Percentiles rank a stretch among this genome's conserved stretches.
These are phyloP conservation scores for Varanus komodoensis DNA, from an alignment of 2,113 vertebrate genomes.

Conservation along the genomic window DNA sequence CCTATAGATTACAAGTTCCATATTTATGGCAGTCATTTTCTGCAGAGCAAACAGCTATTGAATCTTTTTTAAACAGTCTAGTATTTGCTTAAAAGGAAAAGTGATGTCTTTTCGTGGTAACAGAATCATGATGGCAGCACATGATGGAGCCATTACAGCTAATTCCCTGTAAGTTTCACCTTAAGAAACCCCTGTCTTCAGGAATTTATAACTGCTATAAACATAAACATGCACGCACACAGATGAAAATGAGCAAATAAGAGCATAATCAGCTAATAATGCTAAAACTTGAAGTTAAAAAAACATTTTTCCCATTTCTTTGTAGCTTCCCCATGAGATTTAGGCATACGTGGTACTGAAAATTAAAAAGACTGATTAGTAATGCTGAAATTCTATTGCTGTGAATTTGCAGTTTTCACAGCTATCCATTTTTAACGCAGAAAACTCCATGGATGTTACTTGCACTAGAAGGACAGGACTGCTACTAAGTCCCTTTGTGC, in stretches of 20 bases:
- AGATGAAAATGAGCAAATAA: conserved; percentile 28
- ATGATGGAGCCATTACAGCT: conserved; percentile 25
- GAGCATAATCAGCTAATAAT: not conserved
- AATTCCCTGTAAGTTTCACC: conserved; percentile 1
- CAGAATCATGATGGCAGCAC: conserved; percentile 41
- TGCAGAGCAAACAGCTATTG: not conserved
- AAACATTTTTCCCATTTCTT: conserved; percentile 25
- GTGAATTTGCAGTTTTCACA: conserved; percentile 33
- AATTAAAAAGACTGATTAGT: conserved; percentile 13
- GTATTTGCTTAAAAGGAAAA: conserved; percentile 45
- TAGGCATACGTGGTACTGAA: not conserved
- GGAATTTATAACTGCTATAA: conserved; percentile 56
- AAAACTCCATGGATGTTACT: not conserved
- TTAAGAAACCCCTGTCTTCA: conserved; percentile 42
- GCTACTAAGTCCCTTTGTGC: not conserved
- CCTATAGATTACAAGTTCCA: conserved; percentile 1
- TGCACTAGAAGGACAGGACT: not conserved
- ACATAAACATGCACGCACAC: not conserved
- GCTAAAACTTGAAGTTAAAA: not conserved
- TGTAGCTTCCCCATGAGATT: conserved; percentile 11
- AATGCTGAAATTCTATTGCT: conserved; percentile 28
- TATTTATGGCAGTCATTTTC: conserved; percentile 25
- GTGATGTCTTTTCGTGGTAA: conserved; percentile 30
- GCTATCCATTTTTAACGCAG: not conserved
- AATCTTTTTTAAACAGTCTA: conserved; percentile 10